phyloP scores from a whole-genome alignment of 1,140 invertebrate species.

The Bicyclus anynana region DNA sequence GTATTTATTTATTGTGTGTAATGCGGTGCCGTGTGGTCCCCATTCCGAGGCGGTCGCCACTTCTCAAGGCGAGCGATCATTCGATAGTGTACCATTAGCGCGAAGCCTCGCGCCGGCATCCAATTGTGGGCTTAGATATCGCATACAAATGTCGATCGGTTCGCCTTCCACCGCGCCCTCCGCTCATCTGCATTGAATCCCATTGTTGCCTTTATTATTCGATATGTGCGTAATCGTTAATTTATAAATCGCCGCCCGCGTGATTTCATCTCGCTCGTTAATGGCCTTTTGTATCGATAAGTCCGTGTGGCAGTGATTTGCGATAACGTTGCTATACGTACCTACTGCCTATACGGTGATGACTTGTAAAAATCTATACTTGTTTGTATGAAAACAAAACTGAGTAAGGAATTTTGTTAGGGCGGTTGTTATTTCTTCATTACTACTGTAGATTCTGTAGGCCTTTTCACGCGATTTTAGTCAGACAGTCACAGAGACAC shows the following conservation, averaged over 20 bases:
- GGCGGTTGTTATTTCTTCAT: no score
- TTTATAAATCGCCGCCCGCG: conserved; percentile 54
- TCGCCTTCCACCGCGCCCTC: conserved; percentile 39
- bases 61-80: conserved; percentile 61
- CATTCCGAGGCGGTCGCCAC: conserved; percentile 60
- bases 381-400: not conserved
- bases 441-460: no score
- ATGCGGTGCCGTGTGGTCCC: conserved; percentile 56
- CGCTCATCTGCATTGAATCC: conserved; percentile 74
- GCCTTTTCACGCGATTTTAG: no score
- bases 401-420: no score
- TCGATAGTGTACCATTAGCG: conserved; percentile 75
- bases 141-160: conserved; percentile 75
- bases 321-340: not conserved
- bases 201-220: conserved; percentile 74
- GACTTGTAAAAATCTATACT: not conserved
- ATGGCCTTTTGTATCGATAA: conserved; percentile 19
- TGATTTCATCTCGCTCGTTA: conserved; percentile 42
- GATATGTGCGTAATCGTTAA: conserved; percentile 65
- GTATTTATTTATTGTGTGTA: conserved; percentile 62
- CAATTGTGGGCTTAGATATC: conserved; percentile 75
- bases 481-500: no score
- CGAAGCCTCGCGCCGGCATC: conserved; percentile 71
- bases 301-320: conserved; percentile 3
- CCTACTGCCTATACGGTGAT: not conserved